A percentile compares a stretch with the other conserved stretches of the same genome.
Evolutionary conservation across 1,140 invertebrate species (phyloP).

Genomic region (Dysdera silvatica): DNA sequence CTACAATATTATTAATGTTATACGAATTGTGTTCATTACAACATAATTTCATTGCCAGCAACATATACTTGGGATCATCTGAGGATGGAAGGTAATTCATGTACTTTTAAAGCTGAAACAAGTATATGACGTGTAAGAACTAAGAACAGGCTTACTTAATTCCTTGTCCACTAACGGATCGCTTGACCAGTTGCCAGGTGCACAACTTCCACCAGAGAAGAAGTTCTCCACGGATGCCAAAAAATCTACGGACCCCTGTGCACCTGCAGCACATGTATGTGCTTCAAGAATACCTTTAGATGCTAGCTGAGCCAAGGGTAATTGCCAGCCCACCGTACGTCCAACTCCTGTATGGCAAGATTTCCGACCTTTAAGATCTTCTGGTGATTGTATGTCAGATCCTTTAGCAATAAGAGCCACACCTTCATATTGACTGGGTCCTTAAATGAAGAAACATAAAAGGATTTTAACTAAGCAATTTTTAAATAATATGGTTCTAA

Average conservation of each 20-base stretch:
- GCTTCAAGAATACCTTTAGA: constrained; percentile 57
- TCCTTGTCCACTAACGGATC: constrained; percentile 57
- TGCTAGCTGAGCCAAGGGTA: constrained; percentile 53
- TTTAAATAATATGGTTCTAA: background rate
- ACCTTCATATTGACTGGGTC: constrained; percentile 65
- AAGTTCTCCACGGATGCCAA: constrained; percentile 58
- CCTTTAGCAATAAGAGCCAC: constrained; percentile 66
- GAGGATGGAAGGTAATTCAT: no score
- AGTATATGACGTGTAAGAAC: no score
- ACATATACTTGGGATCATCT: no score
- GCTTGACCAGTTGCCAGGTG: constrained; percentile 68
- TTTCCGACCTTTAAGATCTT: constrained; percentile 59
- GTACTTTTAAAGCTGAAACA: no score
- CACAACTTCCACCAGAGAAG: constrained; percentile 65
- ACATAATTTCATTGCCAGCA: no score
- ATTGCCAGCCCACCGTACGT: constrained; percentile 68
- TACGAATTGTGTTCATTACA: no score
- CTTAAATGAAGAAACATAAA: constrained; percentile 38
- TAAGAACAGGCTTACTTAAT: constrained; percentile 59
- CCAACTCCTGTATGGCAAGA: constrained; percentile 73
- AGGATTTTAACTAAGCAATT: background rate
- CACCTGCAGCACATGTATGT: constrained; percentile 56
- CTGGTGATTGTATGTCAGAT: constrained; percentile 52
- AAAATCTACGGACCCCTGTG: no score
- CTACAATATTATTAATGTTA: no score